These are phyloP conservation scores for Leptopilina syphax DNA, from an alignment of 2,888 invertebrate species.

Conservation along the genomic window DNA sequence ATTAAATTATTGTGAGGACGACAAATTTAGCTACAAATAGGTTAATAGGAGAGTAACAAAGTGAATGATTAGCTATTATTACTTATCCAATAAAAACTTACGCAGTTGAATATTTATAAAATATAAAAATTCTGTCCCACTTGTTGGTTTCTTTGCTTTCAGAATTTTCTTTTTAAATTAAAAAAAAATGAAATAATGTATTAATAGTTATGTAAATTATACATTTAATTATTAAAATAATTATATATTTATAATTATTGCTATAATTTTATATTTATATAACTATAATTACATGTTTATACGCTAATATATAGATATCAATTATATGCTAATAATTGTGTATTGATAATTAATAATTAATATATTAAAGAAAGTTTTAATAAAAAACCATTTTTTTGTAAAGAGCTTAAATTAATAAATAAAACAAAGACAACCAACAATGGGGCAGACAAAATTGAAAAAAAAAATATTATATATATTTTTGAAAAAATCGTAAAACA, in stretches of 20 bases:
- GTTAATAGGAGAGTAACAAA: constrained; percentile 76
- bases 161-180: not conserved
- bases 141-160: constrained; percentile 67
- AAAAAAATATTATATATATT: constrained; percentile 60
- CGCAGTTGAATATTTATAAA: constrained; percentile 70
- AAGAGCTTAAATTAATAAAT: constrained; percentile 12
- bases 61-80: constrained; percentile 72
- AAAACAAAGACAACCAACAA: constrained; percentile 67
- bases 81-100: constrained; percentile 68
- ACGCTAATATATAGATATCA: no score
- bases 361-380: not conserved
- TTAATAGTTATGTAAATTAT: no score
- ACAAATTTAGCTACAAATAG: constrained; percentile 73
- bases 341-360: no score
- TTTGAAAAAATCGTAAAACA: constrained; percentile 71
- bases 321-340: no score
- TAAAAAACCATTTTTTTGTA: not conserved
- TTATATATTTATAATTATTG: no score
- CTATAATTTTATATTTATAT: no score
- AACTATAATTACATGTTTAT: no score
- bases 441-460: constrained; percentile 70
- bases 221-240: no score
- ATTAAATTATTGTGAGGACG: constrained; percentile 72
- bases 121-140: constrained; percentile 65
- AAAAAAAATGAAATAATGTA: no score